Evolutionary conservation across 2,113 vertebrate species (phyloP).

Genomic region (Mugil cephalus): DNA sequence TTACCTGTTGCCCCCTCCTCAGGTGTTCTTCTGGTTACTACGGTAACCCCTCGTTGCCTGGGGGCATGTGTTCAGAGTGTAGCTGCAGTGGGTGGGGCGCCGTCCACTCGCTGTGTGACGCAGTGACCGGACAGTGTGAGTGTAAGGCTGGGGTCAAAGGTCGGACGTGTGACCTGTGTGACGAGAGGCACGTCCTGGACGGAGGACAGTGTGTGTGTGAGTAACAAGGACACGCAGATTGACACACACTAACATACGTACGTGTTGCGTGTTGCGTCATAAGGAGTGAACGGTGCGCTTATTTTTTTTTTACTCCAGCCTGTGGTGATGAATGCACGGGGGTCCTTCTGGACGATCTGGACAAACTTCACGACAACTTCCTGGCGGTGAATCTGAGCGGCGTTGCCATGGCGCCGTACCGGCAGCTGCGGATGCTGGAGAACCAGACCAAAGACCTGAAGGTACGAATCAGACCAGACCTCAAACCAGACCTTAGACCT

Average conservation of each 20-base stretch:
- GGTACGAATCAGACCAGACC: too few relatives aligned
- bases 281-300: background rate
- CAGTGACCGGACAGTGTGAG: constrained; percentile 85
- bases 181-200: constrained; percentile 85
- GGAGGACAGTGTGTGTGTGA: constrained; percentile 88
- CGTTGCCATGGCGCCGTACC: constrained; percentile 77
- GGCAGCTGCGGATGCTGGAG: constrained; percentile 84
- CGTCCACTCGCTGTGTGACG: constrained; percentile 81
- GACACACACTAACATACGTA: background rate
- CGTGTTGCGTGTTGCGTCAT: background rate
- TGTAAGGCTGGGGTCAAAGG: constrained; percentile 89
- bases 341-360: constrained; percentile 86
- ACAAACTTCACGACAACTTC: constrained; percentile 67
- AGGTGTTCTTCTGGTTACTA: constrained; percentile 92
- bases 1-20: constrained; percentile 62
- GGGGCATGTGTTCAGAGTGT: constrained; percentile 85
- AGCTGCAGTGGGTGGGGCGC: constrained; percentile 87
- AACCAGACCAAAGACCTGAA: constrained; percentile 83
- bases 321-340: constrained; percentile 91
- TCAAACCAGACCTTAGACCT: constrained; percentile 84
- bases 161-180: constrained; percentile 88
- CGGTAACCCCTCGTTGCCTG: constrained; percentile 83
- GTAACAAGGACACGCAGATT: constrained; percentile 63
- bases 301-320: constrained; percentile 73
- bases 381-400: constrained; percentile 86